Evolutionary conservation across 1,140 invertebrate species (phyloP), one percentile per base, ranked within the genome.

Genomic region (Pomacea maculata): DNA sequence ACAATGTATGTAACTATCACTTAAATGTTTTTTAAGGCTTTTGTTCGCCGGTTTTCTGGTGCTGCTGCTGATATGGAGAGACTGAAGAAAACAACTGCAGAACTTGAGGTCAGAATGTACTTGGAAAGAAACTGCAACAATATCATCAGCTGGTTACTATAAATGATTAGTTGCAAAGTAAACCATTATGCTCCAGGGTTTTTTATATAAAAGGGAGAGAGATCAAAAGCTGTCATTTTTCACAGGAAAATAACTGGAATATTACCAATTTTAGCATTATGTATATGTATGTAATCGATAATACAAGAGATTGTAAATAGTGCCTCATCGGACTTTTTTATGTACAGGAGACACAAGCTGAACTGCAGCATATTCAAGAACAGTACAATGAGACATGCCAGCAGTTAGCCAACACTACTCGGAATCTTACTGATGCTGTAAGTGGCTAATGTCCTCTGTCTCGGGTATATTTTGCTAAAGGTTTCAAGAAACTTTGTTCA

Each of bases 21-120:
- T 45, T 45, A 45, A 45, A 45, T 45, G 80, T 45, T 63, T 81
- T 83, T 81, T 34, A 82, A 90, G 89, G 82, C 84, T 68, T 75
- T 90, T 29, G 73, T 86, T 57, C 80, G 87, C 74, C 82, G 87
- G 79, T 90, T 87, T 84, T 87, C 89, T 5, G 87, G 87, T 84
- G 87, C 86, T 55, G 88, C 88, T 29, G 87, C 87, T 75, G 88
- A 91, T 80, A 64, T 88, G n/a, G 88, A 88, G 72, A 86, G 85
- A 80, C 82, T 89, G 68, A 85, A 89, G 75, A 85, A 81, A 82
- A 84, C 86, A 45, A 87, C 85, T 78, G 83, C 75, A 76, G 87
- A 88, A 79, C 70, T 89, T 25, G 84, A 90, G 80, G 89, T 90
- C 83, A 80, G 82, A 52, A 10, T 78, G 19, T 70, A 61, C 57